Evolutionary conservation across 2,113 vertebrate species (phyloP).

Genomic region (Chiloscyllium plagiosum): DNA sequence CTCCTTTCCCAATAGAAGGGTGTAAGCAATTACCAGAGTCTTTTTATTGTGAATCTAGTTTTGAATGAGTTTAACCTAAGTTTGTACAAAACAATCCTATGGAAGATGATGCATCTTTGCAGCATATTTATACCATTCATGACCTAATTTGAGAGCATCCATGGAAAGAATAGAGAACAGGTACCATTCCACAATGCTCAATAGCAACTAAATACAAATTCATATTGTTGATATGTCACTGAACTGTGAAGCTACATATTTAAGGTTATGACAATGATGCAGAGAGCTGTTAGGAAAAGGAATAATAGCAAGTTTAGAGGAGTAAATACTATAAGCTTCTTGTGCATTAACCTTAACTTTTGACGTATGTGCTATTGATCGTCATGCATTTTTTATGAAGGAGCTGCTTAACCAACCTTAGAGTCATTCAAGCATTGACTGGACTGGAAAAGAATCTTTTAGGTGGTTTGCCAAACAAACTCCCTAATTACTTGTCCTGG

Average conservation of each 20-base stretch:
- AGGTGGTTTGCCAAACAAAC: background rate
- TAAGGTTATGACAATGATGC: background rate
- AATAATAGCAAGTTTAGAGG: background rate
- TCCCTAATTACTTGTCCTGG: background rate
- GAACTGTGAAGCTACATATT: background rate
- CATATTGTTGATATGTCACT: background rate
- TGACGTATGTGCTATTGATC: background rate
- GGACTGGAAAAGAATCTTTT: background rate
- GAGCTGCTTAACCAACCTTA: background rate
- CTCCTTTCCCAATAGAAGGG: background rate
- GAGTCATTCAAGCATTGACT: background rate
- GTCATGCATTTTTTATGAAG: background rate
- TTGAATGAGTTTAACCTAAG: background rate
- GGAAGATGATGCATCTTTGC: background rate
- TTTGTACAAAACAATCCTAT: background rate
- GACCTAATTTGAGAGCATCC: background rate
- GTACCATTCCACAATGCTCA: background rate
- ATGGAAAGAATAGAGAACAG: background rate
- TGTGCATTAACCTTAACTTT: background rate
- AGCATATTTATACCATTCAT: background rate
- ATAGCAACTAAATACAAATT: background rate
- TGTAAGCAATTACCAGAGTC: background rate
- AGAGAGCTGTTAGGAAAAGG: background rate
- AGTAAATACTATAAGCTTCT: background rate
- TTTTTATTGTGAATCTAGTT: background rate